Evolutionary conservation across 2,113 vertebrate species (phyloP), one percentile per base, ranked within the genome.

Genomic region (Rhinichthys klamathensis): DNA sequence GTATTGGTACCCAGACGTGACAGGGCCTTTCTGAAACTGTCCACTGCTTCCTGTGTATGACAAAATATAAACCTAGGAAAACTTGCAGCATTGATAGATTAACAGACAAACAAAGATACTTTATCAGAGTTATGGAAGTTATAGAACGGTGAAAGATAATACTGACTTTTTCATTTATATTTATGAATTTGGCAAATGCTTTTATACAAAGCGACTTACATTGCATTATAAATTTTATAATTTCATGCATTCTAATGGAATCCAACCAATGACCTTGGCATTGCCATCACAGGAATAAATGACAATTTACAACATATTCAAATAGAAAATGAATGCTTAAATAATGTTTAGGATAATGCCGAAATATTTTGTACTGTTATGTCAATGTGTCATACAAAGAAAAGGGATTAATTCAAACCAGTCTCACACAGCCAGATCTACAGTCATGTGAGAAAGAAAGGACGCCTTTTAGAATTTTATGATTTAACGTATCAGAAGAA

Each of bases 11-110:
- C 69, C 82, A 93, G 85, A 1, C 92, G 8, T 3, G 90, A 90
- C 90, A 96, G 67, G 0, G 91, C 91, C 77, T 91, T 89, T 89
- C 92, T 93, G 88, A 96, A 95, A 86, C 87, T 93, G 85, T 56
- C 87, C 80, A 94, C 3, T 70, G 94, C 94, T 86, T 95, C 94
- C 95, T 96, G 80, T 83, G 65, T 32, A 30, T 23, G 69, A 80
- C 13, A 85, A 11, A 87, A 49, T 4, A 80, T 80, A 80, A 61
- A 76, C 7, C 49, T 18, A 54, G 16, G 35, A n/a, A 38, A 41
- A 72, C 35, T 6, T 41, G 4, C 21, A 70, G 35, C 16, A 70
- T 70, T 23, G 11, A 70, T 12, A 70, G 67, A 5, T 70, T 2
- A 70, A 38, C 35, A 23, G 10, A 23, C 18, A n/a, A 18, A 70